A percentile compares a stretch with the other conserved stretches of the same genome.
These are phyloP conservation scores for Pogoniulus pusillus DNA, from an alignment of 2,797 vertebrate species.

Conservation along the genomic window DNA sequence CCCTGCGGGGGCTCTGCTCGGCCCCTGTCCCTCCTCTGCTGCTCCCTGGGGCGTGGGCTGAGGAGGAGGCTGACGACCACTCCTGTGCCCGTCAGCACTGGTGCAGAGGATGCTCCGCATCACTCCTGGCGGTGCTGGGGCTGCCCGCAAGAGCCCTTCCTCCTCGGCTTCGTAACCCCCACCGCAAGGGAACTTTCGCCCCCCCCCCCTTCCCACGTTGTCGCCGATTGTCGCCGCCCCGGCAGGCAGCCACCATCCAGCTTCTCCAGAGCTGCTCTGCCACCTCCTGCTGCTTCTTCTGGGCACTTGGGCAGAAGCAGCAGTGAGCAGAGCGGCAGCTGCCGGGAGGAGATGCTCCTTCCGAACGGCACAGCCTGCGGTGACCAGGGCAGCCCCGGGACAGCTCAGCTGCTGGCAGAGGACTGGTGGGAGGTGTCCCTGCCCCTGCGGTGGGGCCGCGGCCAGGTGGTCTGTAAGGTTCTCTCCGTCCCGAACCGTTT, in stretches of 20 bases:
- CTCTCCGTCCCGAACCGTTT: background rate
- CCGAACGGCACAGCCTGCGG: too few species aligned
- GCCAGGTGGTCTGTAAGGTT: background rate
- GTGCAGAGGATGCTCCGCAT: fast-evolving
- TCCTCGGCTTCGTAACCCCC: background rate
- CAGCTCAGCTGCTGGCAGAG: background rate
- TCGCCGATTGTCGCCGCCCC: fast-evolving
- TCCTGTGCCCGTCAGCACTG: background rate
- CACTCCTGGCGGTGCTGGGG: fast-evolving
- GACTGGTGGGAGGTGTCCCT: background rate
- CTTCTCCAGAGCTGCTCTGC: background rate
- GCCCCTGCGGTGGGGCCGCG: too few species aligned
- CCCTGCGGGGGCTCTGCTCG: background rate
- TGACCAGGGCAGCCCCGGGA: fast-evolving
- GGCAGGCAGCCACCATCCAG: background rate
- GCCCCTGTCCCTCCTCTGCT: too few species aligned
- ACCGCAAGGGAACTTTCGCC: background rate
- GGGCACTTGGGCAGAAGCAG: background rate
- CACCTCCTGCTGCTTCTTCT: background rate
- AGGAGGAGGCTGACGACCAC: fast-evolving
- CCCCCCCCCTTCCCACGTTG: background rate
- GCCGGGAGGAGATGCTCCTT: background rate
- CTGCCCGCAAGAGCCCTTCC: background rate
- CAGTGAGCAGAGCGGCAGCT: background rate
- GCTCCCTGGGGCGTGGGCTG: too few species aligned